Base-by-base conservation (phyloP, 2,888 invertebrate genomes). In the Phorcus lineatus region DNA sequence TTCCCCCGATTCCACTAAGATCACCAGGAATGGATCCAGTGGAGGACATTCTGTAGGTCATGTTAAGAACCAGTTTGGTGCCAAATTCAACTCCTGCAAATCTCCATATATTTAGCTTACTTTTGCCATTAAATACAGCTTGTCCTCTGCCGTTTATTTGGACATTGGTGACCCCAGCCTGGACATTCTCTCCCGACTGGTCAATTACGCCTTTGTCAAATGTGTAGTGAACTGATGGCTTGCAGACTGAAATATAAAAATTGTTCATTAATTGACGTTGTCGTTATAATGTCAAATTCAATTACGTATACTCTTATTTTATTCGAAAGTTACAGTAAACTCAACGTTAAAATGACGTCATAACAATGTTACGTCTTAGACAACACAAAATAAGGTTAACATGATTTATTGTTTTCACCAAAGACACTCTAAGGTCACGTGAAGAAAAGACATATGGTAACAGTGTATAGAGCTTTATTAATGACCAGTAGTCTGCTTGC, bases 131-230 rank as follows among this genome's bases (percentile, higher is more conserved):
- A 74, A 89, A 89, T 77, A 83, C 85, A 47, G 89, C 90, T 1
- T 88, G 86, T 57, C 89, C 89, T 4, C 85, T 78, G 24, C 84
- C 81, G 7, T 87, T 88, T 57, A 86, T 76, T 54, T 70, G 54
- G 7, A 90, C 88, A 11, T 85, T 84, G 4, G 84, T 81, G 7
- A 84, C 79, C 16, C 85, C 86, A 13, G 85, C 85, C 22, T 85
- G 84, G 17, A 86, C 85, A 17, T 79, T 79, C 47, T 84, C 80
- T n/a, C 78, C 67, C 7, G 89, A 88, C 54, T 85, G 81, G 79
- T 90, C 89, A 52, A 83, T 75, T 47, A 89, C 82, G 67, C 85
- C 86, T 16, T 83, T 80, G 74, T 89, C 86, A 62, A 89, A 90
- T 9, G 85, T 83, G 79, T 87, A 87, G 80, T 85, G 86, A 11